Evolutionary conservation across 2,797 vertebrate genomes (phyloP).

Genomic region (Myotis myotis): DNA sequence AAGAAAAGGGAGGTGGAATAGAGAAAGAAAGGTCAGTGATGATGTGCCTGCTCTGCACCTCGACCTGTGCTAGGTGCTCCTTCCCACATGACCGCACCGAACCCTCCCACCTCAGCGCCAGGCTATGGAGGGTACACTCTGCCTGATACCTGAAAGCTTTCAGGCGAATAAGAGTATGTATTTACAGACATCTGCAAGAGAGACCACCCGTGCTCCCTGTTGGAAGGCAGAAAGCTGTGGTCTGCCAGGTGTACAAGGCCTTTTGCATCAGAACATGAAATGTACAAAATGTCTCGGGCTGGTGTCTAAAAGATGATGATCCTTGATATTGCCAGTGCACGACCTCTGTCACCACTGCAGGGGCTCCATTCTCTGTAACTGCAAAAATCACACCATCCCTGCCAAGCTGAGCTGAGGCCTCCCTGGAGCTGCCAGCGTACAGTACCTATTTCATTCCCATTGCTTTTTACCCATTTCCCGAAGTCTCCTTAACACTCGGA

Average conservation of each 20-base stretch:
- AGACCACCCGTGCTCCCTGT: not conserved
- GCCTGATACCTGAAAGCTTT: conserved; percentile 18
- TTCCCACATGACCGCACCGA: not conserved
- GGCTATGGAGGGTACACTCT: not conserved
- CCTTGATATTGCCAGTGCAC: conserved; percentile 34
- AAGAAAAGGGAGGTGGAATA: not conserved
- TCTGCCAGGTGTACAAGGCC: conserved; percentile 45
- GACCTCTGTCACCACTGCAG: conserved; percentile 57
- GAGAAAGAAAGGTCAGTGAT: not conserved
- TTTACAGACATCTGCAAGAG: conserved; percentile 38
- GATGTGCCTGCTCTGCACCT: not conserved
- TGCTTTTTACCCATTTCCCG: not conserved
- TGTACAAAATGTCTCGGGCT: not conserved
- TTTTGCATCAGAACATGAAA: conserved; percentile 30
- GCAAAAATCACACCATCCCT: not conserved
- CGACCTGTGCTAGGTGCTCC: not conserved
- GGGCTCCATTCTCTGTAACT: not conserved
- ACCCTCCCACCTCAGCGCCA: not conserved
- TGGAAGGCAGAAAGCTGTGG: conserved; percentile 46
- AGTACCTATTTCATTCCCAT: not conserved
- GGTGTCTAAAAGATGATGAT: not conserved
- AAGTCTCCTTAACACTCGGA: not conserved
- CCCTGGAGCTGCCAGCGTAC: not conserved
- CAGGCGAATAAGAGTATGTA: not conserved
- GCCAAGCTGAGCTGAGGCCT: not conserved